Evolutionary conservation across 2,113 vertebrate genomes (phyloP).

Genomic region (Arothron firmamentum): DNA sequence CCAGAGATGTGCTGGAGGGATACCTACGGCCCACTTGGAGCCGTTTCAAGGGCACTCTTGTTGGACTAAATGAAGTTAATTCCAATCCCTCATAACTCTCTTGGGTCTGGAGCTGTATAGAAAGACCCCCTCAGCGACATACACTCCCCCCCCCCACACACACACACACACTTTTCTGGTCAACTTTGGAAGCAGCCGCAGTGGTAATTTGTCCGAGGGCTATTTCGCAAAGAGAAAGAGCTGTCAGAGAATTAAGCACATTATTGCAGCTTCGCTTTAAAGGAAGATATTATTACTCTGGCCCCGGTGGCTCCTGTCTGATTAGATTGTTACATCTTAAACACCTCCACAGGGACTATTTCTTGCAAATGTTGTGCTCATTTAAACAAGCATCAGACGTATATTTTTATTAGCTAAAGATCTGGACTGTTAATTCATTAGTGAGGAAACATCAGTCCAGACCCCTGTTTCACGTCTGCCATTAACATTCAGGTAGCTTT

Average conservation of each 20-base stretch:
- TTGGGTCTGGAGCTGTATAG: conserved; percentile 56
- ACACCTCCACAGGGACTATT: conserved; percentile 47
- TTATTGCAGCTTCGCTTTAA: conserved; percentile 58
- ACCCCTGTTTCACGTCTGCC: conserved; percentile 25
- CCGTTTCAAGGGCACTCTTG: conserved; percentile 74
- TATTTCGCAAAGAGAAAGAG: conserved; percentile 67
- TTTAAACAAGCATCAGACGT: conserved; percentile 48
- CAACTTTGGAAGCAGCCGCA: conserved; percentile 63
- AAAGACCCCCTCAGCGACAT: conserved; percentile 65
- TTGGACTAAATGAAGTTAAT: conserved; percentile 78
- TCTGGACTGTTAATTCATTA: conserved; percentile 21
- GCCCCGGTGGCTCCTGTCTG: conserved; percentile 56
- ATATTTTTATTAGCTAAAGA: conserved; percentile 40
- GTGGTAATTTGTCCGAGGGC: conserved; percentile 74
- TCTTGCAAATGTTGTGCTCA: conserved; percentile 47
- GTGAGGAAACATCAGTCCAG: conserved; percentile 28
- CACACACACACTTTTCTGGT: conserved; percentile 35
- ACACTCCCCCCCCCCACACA: conserved; percentile 37
- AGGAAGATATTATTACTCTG: conserved; percentile 64
- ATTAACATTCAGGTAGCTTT: conserved; percentile 48
- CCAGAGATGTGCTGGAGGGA: conserved; percentile 60
- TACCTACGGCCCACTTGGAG: conserved; percentile 67
- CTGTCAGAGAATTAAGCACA: conserved; percentile 62
- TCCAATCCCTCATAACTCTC: conserved; percentile 72
- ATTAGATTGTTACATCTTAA: conserved; percentile 66